Percentiles rank a stretch among this genome's conserved stretches.
These are phyloP conservation scores for Altica lythri DNA, from an alignment of 2,888 invertebrate genomes.

Conservation along the genomic window DNA sequence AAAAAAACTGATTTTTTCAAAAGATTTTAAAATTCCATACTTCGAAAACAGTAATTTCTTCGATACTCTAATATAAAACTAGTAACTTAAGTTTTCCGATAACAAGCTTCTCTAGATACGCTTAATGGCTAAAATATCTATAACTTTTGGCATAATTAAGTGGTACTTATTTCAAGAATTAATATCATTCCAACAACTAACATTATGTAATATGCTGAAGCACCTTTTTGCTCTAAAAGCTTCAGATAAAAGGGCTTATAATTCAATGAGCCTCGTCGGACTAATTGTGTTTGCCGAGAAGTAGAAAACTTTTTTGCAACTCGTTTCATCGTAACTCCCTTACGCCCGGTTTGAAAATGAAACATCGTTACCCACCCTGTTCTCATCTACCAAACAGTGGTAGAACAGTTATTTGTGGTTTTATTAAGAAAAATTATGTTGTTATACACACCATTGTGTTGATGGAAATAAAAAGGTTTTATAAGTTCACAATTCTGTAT, in stretches of 20 bases:
- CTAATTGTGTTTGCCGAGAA: constrained; percentile 18
- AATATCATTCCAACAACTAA: background rate
- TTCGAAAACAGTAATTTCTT: no score
- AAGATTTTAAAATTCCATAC: no score
- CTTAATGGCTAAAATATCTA: no score
- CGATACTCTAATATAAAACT: no score
- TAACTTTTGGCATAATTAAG: constrained; percentile 20
- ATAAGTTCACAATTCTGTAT: no score
- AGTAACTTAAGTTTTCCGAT: no score
- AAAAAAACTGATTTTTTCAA: no score
- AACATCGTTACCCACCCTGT: background rate
- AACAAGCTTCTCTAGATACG: no score
- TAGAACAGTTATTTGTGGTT: no score
- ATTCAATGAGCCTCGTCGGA: constrained; percentile 14
- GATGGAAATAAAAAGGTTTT: no score
- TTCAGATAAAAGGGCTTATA: constrained; percentile 3
- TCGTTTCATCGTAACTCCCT: background rate
- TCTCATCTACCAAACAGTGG: background rate
- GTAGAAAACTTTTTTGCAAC: constrained; percentile 11
- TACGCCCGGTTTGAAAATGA: background rate
- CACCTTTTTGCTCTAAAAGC: background rate
- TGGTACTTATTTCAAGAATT: background rate
- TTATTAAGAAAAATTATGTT: no score
- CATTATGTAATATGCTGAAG: background rate
- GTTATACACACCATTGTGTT: no score